These are phyloP conservation scores for Diadromus collaris DNA, from an alignment of 2,888 invertebrate genomes.

Conservation along the genomic window DNA sequence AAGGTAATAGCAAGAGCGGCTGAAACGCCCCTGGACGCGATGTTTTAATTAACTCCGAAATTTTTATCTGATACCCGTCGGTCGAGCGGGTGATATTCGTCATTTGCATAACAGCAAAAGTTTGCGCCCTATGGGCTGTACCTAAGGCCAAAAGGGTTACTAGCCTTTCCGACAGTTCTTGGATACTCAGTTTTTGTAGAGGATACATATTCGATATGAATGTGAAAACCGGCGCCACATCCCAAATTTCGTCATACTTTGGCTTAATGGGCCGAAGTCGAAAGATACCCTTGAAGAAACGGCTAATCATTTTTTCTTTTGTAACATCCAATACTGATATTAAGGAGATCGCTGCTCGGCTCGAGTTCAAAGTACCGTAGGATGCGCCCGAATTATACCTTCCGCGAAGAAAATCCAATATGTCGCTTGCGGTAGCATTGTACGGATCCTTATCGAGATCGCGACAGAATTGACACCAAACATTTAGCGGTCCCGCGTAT, in stretches of 20 bases:
- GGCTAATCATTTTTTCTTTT: neutral
- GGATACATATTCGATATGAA: constrained; percentile 10
- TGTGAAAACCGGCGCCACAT: neutral
- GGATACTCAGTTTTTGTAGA: constrained; percentile 2
- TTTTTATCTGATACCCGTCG: constrained; percentile 8
- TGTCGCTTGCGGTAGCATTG: neutral
- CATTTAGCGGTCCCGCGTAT: constrained; percentile 31
- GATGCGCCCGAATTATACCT: constrained; percentile 22
- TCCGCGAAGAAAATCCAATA: neutral
- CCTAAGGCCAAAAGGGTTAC: constrained; percentile 16
- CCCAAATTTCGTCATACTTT: constrained; percentile 25
- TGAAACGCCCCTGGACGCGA: constrained; percentile 21
- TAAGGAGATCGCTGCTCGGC: constrained; percentile 33
- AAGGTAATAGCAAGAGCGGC: constrained; percentile 11
- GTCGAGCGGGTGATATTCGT: neutral
- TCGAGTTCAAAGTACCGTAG: constrained; percentile 31
- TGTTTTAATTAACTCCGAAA: constrained; percentile 15
- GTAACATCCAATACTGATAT: constrained; percentile 16
- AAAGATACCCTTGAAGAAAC: constrained; percentile 22
- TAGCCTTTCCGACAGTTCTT: constrained; percentile 13
- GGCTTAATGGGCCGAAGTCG: constrained; percentile 25
- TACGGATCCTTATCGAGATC: constrained; percentile 26
- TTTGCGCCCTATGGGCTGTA: constrained; percentile 28
- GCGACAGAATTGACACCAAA: constrained; percentile 37
- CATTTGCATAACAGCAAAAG: constrained; percentile 8